Evolutionary conservation across 2,797 vertebrate species (phyloP).

Genomic region (Emys orbicularis): DNA sequence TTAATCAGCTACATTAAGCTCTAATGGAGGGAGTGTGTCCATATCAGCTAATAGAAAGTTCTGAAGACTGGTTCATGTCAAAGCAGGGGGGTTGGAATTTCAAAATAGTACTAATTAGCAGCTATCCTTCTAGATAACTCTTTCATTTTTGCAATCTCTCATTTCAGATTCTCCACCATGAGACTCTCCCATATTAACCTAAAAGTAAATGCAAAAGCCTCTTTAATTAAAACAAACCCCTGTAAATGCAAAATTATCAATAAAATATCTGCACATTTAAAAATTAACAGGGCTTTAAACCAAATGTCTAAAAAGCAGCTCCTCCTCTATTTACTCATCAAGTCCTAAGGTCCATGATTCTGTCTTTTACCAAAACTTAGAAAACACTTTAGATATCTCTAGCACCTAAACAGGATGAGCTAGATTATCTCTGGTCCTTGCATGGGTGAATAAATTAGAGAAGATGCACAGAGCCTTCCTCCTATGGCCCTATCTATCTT

Average conservation of each 20-base stretch:
- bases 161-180: not conserved
- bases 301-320: not conserved
- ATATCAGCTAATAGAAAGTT: not conserved
- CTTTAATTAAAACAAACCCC: not conserved
- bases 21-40: not conserved
- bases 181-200: not conserved
- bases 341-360: not conserved
- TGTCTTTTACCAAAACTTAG: slow-evolving; percentile 1
- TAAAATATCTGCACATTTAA: not conserved
- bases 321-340: not conserved
- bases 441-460: not conserved
- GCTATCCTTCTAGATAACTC: not conserved
- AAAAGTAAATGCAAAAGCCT: not conserved
- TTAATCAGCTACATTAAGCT: not conserved
- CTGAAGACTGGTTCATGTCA: not conserved
- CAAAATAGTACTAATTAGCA: not conserved
- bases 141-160: not conserved
- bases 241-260: not conserved
- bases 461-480: rapidly evolving
- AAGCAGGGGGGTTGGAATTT: not conserved
- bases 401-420: not conserved
- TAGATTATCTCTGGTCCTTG: not conserved
- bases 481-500: not conserved
- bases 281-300: not conserved
- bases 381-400: not conserved